A percentile compares a stretch with the other conserved stretches of the same genome.
Evolutionary conservation across 2,113 vertebrate species (phyloP).

Genomic region (Onychostoma macrolepis): DNA sequence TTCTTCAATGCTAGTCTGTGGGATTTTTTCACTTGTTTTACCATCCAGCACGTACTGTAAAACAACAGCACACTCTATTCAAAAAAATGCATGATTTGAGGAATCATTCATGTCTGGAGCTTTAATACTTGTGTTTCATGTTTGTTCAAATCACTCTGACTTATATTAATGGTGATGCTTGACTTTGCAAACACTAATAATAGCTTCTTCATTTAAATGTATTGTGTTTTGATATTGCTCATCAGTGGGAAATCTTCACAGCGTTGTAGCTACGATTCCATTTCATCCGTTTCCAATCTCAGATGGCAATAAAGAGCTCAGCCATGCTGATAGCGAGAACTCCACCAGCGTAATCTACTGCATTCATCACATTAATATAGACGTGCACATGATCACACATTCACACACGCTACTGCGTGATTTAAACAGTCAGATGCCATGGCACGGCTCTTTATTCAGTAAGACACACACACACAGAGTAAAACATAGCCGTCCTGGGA

Average conservation of each 20-base stretch:
- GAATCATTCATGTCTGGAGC: not conserved
- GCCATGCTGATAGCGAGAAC: not conserved
- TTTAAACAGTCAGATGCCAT: slow-evolving; percentile 43
- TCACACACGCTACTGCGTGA: slow-evolving; percentile 35
- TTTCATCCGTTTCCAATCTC: slow-evolving; percentile 36
- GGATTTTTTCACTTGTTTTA: not conserved
- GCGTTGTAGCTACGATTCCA: not conserved
- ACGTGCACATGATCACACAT: slow-evolving; percentile 39
- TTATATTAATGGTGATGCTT: not conserved
- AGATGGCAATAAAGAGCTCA: slow-evolving; percentile 34
- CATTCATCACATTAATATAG: slow-evolving; percentile 57
- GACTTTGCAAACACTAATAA: not conserved
- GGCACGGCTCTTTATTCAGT: slow-evolving; percentile 53
- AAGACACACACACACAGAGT: slow-evolving; percentile 28
- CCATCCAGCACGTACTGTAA: not conserved
- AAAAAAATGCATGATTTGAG: not conserved
- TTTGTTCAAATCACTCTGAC: not conserved
- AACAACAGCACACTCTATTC: not conserved
- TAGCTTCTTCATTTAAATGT: not conserved
- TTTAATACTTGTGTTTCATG: not conserved
- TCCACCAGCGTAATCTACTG: slow-evolving; percentile 37
- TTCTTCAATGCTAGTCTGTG: not conserved
- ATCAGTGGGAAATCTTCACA: slow-evolving; percentile 12
- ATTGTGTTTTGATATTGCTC: slow-evolving; percentile 1
- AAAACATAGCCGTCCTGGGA: slow-evolving; percentile 35